Evolutionary conservation across 2,888 invertebrate species (phyloP).

Genomic region (Synanthedon myopaeformis): DNA sequence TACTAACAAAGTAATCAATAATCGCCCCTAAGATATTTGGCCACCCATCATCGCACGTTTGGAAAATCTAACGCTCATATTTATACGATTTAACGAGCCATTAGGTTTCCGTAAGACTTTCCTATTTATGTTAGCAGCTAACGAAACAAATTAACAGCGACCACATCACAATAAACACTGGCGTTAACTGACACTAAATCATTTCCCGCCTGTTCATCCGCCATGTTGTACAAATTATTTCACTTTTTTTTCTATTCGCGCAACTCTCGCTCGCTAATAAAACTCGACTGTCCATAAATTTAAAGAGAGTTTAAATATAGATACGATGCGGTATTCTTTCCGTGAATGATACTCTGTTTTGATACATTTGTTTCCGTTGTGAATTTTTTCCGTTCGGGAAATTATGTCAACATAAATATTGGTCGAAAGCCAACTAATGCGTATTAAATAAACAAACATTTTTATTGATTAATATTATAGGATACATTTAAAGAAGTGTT

Average conservation of each 20-base stretch:
- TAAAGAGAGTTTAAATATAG: neutral
- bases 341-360: neutral
- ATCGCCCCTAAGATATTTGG: too few species aligned
- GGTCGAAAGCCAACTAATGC: neutral
- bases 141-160: neutral
- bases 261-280: neutral
- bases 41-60: too few species aligned
- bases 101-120: too few species aligned
- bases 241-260: constrained; percentile 1
- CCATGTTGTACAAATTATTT: constrained; percentile 8
- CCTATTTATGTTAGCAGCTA: neutral
- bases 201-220: constrained; percentile 1
- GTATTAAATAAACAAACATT: neutral
- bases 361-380: neutral
- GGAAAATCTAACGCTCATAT: too few species aligned
- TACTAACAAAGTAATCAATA: too few species aligned
- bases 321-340: neutral
- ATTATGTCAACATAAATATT: neutral
- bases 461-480: neutral
- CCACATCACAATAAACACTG: neutral
- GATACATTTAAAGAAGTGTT: too few species aligned
- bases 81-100: too few species aligned
- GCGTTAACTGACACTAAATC: neutral
- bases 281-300: neutral
- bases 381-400: neutral